A percentile compares a stretch with the other conserved stretches of the same genome.
phyloP scores from a whole-genome alignment of 2,888 invertebrate species.

The Thera britannica region DNA sequence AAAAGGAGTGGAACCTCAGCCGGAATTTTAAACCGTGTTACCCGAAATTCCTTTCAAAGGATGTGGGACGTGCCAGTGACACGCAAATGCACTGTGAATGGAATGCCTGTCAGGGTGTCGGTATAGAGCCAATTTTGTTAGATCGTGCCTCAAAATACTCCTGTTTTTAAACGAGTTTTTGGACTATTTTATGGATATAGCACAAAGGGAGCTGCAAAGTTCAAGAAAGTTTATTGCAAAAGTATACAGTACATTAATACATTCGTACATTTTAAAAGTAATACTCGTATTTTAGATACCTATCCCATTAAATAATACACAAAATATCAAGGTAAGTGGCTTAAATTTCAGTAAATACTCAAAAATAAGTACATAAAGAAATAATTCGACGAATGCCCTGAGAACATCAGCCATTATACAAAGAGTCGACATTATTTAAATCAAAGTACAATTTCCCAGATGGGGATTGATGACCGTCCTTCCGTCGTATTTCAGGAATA shows the following conservation, averaged over 20 bases:
- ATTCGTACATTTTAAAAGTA: too few relatives aligned
- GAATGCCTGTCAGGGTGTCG: conserved; percentile 18
- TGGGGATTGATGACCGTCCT: conserved; percentile 52
- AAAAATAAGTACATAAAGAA: background rate
- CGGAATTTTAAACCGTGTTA: conserved; percentile 44
- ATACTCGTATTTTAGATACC: too few relatives aligned
- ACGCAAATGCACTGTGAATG: conserved; percentile 37
- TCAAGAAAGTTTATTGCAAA: too few relatives aligned
- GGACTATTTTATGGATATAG: too few relatives aligned
- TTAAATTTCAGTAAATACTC: background rate
- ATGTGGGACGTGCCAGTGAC: conserved; percentile 36
- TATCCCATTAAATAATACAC: too few relatives aligned
- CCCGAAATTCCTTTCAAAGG: conserved; percentile 36
- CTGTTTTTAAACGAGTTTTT: conserved; percentile 6
- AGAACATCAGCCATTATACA: conserved; percentile 9
- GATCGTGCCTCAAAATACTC: conserved; percentile 13
- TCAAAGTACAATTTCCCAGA: conserved; percentile 42
- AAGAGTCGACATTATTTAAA: conserved; percentile 31
- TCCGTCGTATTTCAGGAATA: conserved; percentile 50
- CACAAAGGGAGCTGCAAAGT: too few relatives aligned
- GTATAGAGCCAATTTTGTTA: conserved; percentile 18
- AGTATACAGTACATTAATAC: too few relatives aligned
- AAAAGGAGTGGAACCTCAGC: conserved; percentile 40
- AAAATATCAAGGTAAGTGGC: background rate
- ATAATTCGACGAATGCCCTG: conserved; percentile 14